These are phyloP conservation scores for Cephus nigrinus DNA, from an alignment of 2,888 invertebrate genomes.

Conservation along the genomic window DNA sequence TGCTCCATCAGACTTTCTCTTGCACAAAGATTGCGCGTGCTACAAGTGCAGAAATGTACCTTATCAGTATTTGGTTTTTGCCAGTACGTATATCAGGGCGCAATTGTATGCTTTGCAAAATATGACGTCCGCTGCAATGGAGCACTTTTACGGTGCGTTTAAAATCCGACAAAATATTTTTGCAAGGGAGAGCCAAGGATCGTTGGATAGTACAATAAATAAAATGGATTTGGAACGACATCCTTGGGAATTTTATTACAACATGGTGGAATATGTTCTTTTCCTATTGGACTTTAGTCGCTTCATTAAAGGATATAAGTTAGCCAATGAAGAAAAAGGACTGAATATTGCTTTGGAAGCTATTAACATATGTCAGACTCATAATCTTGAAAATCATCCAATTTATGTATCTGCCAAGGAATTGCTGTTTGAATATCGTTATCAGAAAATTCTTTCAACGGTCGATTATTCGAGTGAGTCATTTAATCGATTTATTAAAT, in stretches of 20 bases:
- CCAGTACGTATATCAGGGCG: slow-evolving; percentile 51
- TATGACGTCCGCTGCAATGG: slow-evolving; percentile 36
- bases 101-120: slow-evolving; percentile 51
- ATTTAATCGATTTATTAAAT: slow-evolving; percentile 7
- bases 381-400: slow-evolving; percentile 47
- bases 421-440: slow-evolving; percentile 37
- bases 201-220: slow-evolving; percentile 15
- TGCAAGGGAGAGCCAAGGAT: slow-evolving; percentile 14
- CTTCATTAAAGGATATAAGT: slow-evolving; percentile 36
- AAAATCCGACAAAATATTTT: slow-evolving; percentile 40
- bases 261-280: slow-evolving; percentile 45
- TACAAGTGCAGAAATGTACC: slow-evolving; percentile 50
- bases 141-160: slow-evolving; percentile 54
- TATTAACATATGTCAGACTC: slow-evolving; percentile 37
- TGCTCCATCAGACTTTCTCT: slow-evolving; percentile 45
- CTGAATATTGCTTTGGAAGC: slow-evolving; percentile 37
- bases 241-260: slow-evolving; percentile 27
- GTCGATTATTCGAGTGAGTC: slow-evolving; percentile 33
- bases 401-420: slow-evolving; percentile 43
- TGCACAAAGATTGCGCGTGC: slow-evolving; percentile 50
- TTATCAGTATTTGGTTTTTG: slow-evolving; percentile 52
- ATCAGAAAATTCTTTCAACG: slow-evolving; percentile 28
- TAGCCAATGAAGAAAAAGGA: slow-evolving; percentile 24
- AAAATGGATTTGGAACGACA: slow-evolving; percentile 30
- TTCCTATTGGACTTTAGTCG: slow-evolving; percentile 50